Evolutionary conservation across 2,888 invertebrate genomes (phyloP).

Genomic region (Lithophane ornitopus): DNA sequence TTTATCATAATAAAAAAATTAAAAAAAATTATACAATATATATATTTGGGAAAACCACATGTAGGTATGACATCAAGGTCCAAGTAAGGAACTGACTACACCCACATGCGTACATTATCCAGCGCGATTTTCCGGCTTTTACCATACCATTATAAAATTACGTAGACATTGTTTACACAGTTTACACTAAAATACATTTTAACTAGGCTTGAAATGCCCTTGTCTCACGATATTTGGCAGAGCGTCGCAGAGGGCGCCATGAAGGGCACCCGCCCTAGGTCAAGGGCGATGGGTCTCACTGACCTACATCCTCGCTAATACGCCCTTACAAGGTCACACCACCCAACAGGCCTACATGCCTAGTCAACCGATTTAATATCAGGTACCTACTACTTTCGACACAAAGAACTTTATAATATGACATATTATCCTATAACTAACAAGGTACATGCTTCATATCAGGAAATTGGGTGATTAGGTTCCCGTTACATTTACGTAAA

Average conservation of each 20-base stretch:
- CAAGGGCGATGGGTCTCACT: conserved; percentile 85
- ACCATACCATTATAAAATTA: conserved; percentile 6
- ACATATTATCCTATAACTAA: not conserved
- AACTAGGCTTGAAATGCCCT: conserved; percentile 72
- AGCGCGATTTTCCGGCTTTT: conserved; percentile 26
- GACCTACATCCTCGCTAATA: conserved; percentile 86
- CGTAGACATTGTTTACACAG: conserved; percentile 20
- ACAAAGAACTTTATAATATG: conserved; percentile 33
- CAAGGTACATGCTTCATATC: not conserved
- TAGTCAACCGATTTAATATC: conserved; percentile 72
- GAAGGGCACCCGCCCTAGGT: conserved; percentile 85
- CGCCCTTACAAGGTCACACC: conserved; percentile 80
- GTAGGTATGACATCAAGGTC: conserved; percentile 7
- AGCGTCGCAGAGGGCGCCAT: conserved; percentile 72
- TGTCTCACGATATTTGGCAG: conserved; percentile 78
- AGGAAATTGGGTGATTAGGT: not conserved
- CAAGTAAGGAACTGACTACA: not conserved
- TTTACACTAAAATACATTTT: conserved; percentile 37
- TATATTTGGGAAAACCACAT: conserved; percentile 23
- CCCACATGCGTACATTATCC: conserved; percentile 13
- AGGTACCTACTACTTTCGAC: conserved; percentile 28
- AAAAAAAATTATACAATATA: not conserved
- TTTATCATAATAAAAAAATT: no score
- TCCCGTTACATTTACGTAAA: not conserved
- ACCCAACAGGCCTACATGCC: conserved; percentile 72